Evolutionary conservation across 2,113 vertebrate species (phyloP).

Genomic region (Ophthalmolycus amberensis): DNA sequence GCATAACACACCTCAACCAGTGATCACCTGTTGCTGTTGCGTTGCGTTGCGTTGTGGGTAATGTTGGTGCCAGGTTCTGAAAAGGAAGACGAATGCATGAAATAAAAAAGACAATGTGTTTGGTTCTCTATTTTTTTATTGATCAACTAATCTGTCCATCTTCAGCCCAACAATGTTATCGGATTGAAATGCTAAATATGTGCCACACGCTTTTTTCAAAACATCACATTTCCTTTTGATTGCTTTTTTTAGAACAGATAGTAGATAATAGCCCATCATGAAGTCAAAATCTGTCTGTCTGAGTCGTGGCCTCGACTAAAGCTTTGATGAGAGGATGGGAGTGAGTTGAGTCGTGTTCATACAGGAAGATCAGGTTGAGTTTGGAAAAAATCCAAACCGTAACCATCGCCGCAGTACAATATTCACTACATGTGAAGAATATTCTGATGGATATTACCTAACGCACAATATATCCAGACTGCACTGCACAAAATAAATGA

Average conservation of each 20-base stretch:
- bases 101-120: not conserved
- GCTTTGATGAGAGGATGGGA: constrained; percentile 37
- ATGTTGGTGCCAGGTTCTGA: not conserved
- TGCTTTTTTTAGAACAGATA: not conserved
- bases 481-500: not conserved
- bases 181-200: not conserved
- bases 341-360: constrained; percentile 56
- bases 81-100: not conserved
- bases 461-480: constrained; percentile 14
- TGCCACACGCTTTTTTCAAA: not conserved
- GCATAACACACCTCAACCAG: too few species aligned
- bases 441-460: not conserved
- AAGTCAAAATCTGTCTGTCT: constrained; percentile 2
- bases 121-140: not conserved
- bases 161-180: not conserved
- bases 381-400: constrained; percentile 40
- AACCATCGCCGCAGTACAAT: not conserved
- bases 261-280: constrained; percentile 1
- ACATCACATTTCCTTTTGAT: too few species aligned
- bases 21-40: not conserved
- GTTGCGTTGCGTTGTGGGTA: not conserved
- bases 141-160: not conserved
- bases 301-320: constrained; percentile 38
- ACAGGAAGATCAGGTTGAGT: constrained; percentile 30
- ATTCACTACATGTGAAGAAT: not conserved